These are phyloP conservation scores for Fragum whitleyi DNA, from an alignment of 2,888 invertebrate species.

Conservation along the genomic window DNA sequence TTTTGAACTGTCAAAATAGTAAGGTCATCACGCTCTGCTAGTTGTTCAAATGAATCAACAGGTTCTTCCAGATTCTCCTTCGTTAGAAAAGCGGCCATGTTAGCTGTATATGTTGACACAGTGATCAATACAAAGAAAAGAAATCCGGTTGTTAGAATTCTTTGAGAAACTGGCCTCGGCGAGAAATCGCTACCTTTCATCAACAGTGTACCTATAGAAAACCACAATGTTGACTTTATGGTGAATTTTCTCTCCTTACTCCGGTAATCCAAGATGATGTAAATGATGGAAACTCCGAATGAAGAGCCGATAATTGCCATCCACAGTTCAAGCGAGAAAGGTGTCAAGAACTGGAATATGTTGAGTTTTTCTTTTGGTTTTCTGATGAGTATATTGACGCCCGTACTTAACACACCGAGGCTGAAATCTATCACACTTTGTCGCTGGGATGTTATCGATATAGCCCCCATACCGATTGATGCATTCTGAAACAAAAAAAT, in stretches of 20 bases:
- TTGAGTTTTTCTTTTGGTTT: slow-evolving; percentile 73
- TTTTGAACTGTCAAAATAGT: slow-evolving; percentile 71
- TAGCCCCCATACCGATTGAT: slow-evolving; percentile 78
- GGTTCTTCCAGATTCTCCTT: slow-evolving; percentile 76
- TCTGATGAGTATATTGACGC: slow-evolving; percentile 77
- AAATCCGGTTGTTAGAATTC: slow-evolving; percentile 79
- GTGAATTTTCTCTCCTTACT: slow-evolving; percentile 74
- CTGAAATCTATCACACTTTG: slow-evolving; percentile 80
- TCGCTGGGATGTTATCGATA: slow-evolving; percentile 78
- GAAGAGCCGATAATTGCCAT: slow-evolving; percentile 78
- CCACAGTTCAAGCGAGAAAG: slow-evolving; percentile 79
- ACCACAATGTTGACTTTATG: slow-evolving; percentile 75
- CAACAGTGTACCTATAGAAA: slow-evolving; percentile 76
- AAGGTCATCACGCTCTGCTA: slow-evolving; percentile 68
- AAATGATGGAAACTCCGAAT: slow-evolving; percentile 71
- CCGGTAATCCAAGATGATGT: slow-evolving; percentile 73
- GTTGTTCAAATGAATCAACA: slow-evolving; percentile 71
- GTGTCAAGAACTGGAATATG: slow-evolving; percentile 80
- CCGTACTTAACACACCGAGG: slow-evolving; percentile 78
- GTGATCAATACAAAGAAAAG: slow-evolving; percentile 81
- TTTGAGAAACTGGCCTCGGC: slow-evolving; percentile 75
- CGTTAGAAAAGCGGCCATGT: slow-evolving; percentile 81
- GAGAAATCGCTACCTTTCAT: slow-evolving; percentile 80
- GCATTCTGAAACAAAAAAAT: slow-evolving; percentile 71
- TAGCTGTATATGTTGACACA: slow-evolving; percentile 81